phyloP scores from a whole-genome alignment of 2,113 vertebrate species.

The Regulus satrapa region DNA sequence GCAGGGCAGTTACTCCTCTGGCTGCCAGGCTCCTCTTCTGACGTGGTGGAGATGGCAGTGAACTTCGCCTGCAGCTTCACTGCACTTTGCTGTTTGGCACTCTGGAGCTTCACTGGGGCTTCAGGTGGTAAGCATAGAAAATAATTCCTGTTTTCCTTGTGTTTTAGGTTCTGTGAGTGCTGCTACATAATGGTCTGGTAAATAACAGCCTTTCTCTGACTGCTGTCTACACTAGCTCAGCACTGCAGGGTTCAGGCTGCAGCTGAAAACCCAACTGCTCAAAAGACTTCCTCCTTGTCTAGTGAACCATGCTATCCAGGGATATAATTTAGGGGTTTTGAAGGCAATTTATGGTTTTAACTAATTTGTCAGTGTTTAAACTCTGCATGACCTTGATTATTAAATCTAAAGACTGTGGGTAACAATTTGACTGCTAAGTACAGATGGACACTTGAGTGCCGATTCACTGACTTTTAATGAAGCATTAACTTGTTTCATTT shows the following conservation, averaged over 20 bases:
- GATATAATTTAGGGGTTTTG: background rate
- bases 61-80: background rate
- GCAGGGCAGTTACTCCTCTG: background rate
- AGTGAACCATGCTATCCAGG: background rate
- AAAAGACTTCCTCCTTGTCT: background rate
- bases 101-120: background rate
- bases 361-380: constrained; percentile 4
- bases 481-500: background rate
- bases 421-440: background rate
- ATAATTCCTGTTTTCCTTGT: background rate
- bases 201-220: background rate
- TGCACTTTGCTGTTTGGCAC: background rate
- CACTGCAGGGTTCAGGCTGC: background rate
- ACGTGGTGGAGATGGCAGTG: background rate
- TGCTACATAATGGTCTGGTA: background rate
- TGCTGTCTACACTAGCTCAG: background rate
- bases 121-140: constrained; percentile 27
- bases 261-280: background rate
- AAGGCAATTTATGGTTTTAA: background rate
- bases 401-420: background rate
- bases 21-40: background rate
- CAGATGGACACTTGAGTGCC: background rate
- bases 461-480: constrained; percentile 3
- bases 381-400: background rate
- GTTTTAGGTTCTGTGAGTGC: background rate